These are phyloP conservation scores for Tricholauxania praeusta DNA, from an alignment of 2,888 invertebrate genomes.

Conservation along the genomic window DNA sequence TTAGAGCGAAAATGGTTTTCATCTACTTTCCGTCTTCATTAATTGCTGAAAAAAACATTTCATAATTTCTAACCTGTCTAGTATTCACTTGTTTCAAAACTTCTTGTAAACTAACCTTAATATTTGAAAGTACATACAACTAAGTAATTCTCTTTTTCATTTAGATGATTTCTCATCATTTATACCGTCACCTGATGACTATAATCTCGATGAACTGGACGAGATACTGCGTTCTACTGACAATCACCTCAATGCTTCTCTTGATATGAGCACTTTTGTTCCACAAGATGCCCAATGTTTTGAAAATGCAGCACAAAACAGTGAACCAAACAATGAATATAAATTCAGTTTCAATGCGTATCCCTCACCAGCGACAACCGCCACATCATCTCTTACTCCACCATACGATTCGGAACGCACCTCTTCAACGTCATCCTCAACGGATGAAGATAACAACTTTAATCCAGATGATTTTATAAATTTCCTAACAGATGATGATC, in stretches of 20 bases:
- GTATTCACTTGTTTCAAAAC: no score
- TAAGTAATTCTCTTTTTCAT: slow-evolving; percentile 33
- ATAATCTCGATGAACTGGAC: slow-evolving; percentile 58
- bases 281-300: slow-evolving; percentile 38
- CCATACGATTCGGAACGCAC: slow-evolving; percentile 44
- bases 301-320: slow-evolving; percentile 33
- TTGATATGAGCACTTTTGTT: slow-evolving; percentile 51
- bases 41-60: no score
- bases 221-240: slow-evolving; percentile 60
- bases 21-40: no score
- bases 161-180: slow-evolving; percentile 58
- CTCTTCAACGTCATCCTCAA: slow-evolving; percentile 46
- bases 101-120: no score
- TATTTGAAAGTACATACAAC: not conserved
- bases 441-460: slow-evolving; percentile 48
- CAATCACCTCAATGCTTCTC: slow-evolving; percentile 54
- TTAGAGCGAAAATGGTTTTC: no score
- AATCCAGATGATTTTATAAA: slow-evolving; percentile 63
- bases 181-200: slow-evolving; percentile 54
- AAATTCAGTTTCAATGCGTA: slow-evolving; percentile 49
- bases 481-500: slow-evolving; percentile 54
- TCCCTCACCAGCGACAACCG: slow-evolving; percentile 48
- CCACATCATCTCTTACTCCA: slow-evolving; percentile 36
- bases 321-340: slow-evolving; percentile 39
- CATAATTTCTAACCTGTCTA: no score